Conservation (phyloP, 2,888 invertebrate species). For the Metalampra italica region DNA sequence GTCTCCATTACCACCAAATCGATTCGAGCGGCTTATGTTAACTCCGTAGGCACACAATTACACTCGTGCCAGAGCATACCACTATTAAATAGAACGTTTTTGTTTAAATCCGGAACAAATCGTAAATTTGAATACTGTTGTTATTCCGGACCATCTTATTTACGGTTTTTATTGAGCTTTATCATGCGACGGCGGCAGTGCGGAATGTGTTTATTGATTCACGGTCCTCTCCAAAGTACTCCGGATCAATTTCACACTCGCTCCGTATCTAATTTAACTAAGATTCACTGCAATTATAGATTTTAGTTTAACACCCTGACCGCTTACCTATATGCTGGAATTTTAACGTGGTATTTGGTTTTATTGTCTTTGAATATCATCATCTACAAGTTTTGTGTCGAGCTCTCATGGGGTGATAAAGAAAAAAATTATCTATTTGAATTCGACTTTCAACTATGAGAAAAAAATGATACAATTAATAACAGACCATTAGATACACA, state of each 20-base stretch:
- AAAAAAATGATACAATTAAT: slow-evolving; percentile 30
- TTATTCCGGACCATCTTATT: slow-evolving; percentile 63
- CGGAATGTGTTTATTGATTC: slow-evolving; percentile 68
- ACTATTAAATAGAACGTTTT: slow-evolving; percentile 75
- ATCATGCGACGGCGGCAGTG: slow-evolving; percentile 69
- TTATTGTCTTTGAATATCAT: neutral
- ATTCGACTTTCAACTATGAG: too few species aligned
- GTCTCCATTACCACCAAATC: slow-evolving; percentile 61
- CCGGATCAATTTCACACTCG: slow-evolving; percentile 53
- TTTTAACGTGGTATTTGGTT: slow-evolving; percentile 3
- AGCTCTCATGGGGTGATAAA: neutral
- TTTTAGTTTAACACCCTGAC: slow-evolving; percentile 10
- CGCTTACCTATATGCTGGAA: slow-evolving; percentile 3
- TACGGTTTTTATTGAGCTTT: slow-evolving; percentile 59
- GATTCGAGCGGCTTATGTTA: slow-evolving; percentile 54
- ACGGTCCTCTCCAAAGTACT: slow-evolving; percentile 47
- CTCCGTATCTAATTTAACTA: slow-evolving; percentile 17
- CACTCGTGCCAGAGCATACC: slow-evolving; percentile 60
- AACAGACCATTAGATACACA: slow-evolving; percentile 38
- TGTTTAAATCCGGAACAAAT: slow-evolving; percentile 76
- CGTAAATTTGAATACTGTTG: slow-evolving; percentile 73
- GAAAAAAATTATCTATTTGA: too few species aligned
- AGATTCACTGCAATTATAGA: slow-evolving; percentile 13
- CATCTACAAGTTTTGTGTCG: neutral
- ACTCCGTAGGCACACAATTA: slow-evolving; percentile 25